These are phyloP conservation scores for Wasmannia auropunctata DNA, from an alignment of 1,140 invertebrate genomes.

Conservation along the genomic window DNA sequence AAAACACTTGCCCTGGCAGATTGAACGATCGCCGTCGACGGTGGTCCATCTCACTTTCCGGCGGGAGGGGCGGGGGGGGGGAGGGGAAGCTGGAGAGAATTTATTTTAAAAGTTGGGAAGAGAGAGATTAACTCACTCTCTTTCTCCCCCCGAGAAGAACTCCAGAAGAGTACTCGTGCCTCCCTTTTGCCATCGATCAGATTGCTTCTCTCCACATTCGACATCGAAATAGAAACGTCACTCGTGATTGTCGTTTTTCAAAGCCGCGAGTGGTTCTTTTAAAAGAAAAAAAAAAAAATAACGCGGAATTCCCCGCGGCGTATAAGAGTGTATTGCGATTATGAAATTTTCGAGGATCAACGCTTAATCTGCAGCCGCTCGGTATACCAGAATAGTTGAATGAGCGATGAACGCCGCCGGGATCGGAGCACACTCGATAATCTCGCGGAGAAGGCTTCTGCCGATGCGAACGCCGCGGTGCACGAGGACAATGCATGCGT, in stretches of 20 bases:
- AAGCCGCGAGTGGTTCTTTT: not conserved
- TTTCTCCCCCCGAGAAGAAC: not conserved
- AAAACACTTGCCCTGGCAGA: not conserved
- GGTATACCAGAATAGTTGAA: not conserved
- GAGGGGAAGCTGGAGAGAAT: not conserved
- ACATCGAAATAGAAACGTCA: not conserved
- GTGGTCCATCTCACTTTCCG: not conserved
- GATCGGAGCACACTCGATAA: conserved; percentile 1
- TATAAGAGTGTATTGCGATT: not conserved
- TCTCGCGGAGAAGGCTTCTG: conserved; percentile 31
- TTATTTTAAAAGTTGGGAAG: not conserved
- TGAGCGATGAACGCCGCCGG: conserved; percentile 6
- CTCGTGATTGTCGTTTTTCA: not conserved
- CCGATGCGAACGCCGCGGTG: conserved; percentile 31
- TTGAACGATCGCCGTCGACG: not conserved
- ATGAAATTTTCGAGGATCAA: conserved; percentile 1
- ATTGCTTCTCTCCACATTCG: not conserved
- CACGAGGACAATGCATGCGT: conserved; percentile 49
- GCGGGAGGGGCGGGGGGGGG: too few relatives aligned
- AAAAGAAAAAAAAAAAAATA: not conserved
- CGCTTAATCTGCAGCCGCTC: conserved; percentile 31
- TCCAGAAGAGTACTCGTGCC: not conserved
- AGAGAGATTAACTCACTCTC: conserved; percentile 17
- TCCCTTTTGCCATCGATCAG: not conserved
- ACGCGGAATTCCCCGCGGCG: not conserved